Evolutionary conservation across 1,140 invertebrate genomes (phyloP).

Genomic region (Ridgeia piscesae): DNA sequence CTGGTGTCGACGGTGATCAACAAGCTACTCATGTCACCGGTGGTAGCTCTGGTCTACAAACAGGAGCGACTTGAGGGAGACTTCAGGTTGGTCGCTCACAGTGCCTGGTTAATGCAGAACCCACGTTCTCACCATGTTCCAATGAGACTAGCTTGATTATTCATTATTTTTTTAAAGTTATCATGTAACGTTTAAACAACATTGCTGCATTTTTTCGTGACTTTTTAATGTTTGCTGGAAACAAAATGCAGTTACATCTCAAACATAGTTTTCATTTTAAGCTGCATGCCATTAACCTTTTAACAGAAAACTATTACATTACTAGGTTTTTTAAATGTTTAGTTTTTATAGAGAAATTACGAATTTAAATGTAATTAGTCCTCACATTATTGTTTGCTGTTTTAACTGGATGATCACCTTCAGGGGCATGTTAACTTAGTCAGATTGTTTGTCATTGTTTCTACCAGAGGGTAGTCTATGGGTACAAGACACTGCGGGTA

Average conservation of each 20-base stretch:
- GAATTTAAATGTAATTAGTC: too few species aligned
- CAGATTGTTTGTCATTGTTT: too few species aligned
- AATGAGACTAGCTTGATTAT: not conserved
- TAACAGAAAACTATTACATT: too few species aligned
- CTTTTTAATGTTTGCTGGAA: not conserved
- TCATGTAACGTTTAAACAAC: not conserved
- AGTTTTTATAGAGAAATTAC: too few species aligned
- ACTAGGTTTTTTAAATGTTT: too few species aligned
- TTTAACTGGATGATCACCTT: too few species aligned
- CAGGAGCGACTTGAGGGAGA: conserved; percentile 67
- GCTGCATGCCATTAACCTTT: not conserved
- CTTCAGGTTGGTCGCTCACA: conserved; percentile 59
- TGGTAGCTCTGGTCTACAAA: conserved; percentile 62
- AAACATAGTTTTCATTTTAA: not conserved
- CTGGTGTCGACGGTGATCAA: conserved; percentile 64
- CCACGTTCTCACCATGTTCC: not conserved
- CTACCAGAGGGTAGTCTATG: too few species aligned
- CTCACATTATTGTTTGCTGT: too few species aligned
- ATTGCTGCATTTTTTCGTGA: too few species aligned
- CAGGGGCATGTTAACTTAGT: too few species aligned
- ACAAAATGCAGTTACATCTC: not conserved
- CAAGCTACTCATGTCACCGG: conserved; percentile 65
- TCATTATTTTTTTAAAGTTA: too few species aligned
- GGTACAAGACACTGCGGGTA: too few species aligned
- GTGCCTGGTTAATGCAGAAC: not conserved